Evolutionary conservation across 1,140 invertebrate genomes (phyloP).

Genomic region (Caenorhabditis latens): DNA sequence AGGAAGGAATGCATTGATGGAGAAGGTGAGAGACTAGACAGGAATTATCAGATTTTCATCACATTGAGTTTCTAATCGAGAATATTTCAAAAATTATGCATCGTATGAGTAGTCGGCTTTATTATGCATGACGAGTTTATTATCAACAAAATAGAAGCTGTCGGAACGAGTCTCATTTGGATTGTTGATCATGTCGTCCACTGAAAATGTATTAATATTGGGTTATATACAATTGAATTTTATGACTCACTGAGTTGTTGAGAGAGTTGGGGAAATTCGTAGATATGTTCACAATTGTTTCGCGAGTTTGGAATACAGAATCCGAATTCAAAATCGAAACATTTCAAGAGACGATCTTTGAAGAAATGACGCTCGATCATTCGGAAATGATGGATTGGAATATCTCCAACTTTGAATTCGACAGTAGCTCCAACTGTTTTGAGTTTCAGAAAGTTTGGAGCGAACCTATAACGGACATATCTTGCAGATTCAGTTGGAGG

Average conservation of each 20-base stretch:
- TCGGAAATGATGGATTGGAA: constrained; percentile 92
- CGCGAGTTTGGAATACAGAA: constrained; percentile 97
- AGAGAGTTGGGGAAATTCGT: constrained; percentile 93
- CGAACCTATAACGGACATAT: constrained; percentile 97
- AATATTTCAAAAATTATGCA: constrained; percentile 74
- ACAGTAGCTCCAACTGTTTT: constrained; percentile 97
- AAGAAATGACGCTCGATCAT: constrained; percentile 99
- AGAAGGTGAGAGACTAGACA: not conserved
- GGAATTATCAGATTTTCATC: constrained; percentile 7
- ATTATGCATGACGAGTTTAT: constrained; percentile 97
- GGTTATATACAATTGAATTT: not conserved
- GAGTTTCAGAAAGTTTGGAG: constrained; percentile 90
- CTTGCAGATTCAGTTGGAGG: constrained; percentile 82
- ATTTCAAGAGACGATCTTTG: constrained; percentile 91
- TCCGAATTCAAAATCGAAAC: constrained; percentile 99
- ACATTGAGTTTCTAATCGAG: constrained; percentile 14
- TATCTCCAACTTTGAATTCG: constrained; percentile 93
- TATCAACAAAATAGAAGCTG: constrained; percentile 98
- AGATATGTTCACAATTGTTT: constrained; percentile 98
- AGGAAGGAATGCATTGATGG: constrained; percentile 2
- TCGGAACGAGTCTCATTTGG: constrained; percentile 97
- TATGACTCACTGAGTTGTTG: constrained; percentile 85
- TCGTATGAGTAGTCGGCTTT: constrained; percentile 97
- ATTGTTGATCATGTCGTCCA: constrained; percentile 93
- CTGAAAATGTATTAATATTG: constrained; percentile 80